phyloP scores from a whole-genome alignment of 1,140 invertebrate genomes.

The Caenorhabditis remanei region DNA sequence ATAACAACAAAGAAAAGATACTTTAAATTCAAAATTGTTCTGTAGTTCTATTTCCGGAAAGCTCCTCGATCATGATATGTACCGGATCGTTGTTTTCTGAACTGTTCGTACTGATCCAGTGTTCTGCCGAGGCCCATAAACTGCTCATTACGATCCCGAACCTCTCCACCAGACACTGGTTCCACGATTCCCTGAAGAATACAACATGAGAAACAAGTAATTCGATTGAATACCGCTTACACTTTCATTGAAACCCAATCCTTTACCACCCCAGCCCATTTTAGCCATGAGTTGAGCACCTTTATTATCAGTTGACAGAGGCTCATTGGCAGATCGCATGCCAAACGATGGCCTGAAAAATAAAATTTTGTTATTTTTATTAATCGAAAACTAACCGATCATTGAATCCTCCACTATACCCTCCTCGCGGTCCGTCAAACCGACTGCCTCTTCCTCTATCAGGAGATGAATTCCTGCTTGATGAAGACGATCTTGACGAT shows the following conservation, averaged over 20 bases:
- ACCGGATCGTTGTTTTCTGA: slow-evolving; percentile 40
- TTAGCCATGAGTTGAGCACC: slow-evolving; percentile 62
- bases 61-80: slow-evolving; percentile 19
- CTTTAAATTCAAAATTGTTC: no score
- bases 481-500: background rate
- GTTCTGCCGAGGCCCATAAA: slow-evolving; percentile 55
- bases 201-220: background rate
- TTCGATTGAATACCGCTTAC: background rate
- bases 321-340: background rate
- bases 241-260: slow-evolving; percentile 57
- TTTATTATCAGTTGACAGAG: slow-evolving; percentile 60
- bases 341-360: background rate
- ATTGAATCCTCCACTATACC: background rate
- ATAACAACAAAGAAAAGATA: background rate
- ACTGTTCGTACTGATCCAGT: slow-evolving; percentile 52
- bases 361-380: no score
- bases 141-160: slow-evolving; percentile 49
- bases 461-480: slow-evolving; percentile 5
- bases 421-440: background rate
- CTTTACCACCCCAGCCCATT: slow-evolving; percentile 64
- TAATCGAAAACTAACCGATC: background rate
- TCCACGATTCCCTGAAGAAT: slow-evolving; percentile 60
- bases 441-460: background rate
- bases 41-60: slow-evolving; percentile 10
- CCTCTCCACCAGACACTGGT: slow-evolving; percentile 58